Percentiles rank a stretch among this genome's conserved stretches.
Conservation (phyloP, 2,797 vertebrate species). For the Delichon dasypus region DNA sequence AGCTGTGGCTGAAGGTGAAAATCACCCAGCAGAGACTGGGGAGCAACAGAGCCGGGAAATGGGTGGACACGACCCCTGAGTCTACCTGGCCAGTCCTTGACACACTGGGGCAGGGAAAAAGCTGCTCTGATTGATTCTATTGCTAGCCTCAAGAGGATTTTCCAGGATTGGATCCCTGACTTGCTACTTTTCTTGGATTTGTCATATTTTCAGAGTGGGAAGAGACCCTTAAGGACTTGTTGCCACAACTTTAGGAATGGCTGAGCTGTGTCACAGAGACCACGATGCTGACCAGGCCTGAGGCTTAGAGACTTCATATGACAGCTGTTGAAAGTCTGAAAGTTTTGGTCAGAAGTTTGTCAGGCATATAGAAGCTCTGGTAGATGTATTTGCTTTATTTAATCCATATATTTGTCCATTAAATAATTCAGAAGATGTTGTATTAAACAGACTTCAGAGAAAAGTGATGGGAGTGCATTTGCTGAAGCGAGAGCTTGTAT, state of each 20-base stretch:
- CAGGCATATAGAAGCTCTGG: background rate
- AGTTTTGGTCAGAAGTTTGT: constrained; percentile 7
- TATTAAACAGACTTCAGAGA: constrained; percentile 62
- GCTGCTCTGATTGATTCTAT: background rate
- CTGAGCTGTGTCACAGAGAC: background rate
- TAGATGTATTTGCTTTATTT: constrained; percentile 54
- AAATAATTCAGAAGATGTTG: constrained; percentile 63
- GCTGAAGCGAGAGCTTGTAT: constrained; percentile 43
- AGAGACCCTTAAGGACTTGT: background rate
- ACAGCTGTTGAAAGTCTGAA: background rate
- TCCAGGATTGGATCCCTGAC: background rate
- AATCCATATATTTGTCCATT: constrained; percentile 61
- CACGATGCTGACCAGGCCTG: background rate
- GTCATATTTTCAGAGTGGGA: background rate
- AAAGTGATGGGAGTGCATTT: constrained; percentile 57
- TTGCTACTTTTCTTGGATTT: background rate
- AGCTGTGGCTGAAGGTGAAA: background rate
- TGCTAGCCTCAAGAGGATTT: background rate
- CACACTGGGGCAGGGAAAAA: background rate
- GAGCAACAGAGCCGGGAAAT: background rate
- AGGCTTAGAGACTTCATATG: background rate
- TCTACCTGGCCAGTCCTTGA: accelerated
- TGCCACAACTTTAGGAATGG: background rate
- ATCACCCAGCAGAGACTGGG: background rate
- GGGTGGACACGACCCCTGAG: background rate